phyloP scores from a whole-genome alignment of 2,888 invertebrate species.

The Aquatica leii region DNA sequence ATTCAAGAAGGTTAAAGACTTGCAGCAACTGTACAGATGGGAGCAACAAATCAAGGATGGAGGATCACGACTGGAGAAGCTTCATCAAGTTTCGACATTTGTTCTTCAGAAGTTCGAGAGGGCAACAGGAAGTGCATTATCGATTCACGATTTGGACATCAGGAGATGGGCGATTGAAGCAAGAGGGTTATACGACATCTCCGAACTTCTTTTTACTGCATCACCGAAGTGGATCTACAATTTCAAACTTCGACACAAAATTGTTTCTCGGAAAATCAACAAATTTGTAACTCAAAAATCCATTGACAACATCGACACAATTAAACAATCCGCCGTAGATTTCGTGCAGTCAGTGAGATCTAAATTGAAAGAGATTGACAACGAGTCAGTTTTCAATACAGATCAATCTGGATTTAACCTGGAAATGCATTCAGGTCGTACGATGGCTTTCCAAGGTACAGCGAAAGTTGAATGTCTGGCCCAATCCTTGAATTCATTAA shows the following conservation, averaged over 20 bases:
- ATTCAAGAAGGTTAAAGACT: too few relatives aligned
- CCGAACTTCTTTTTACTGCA: background rate
- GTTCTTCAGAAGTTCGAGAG: too few relatives aligned
- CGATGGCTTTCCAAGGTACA: background rate
- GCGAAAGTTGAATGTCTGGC: background rate
- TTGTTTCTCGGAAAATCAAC: background rate
- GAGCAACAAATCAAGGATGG: too few relatives aligned
- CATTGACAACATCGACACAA: background rate
- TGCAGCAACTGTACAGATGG: too few relatives aligned
- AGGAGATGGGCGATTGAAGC: too few relatives aligned
- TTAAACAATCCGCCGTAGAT: background rate
- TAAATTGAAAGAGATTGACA: background rate
- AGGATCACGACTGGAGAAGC: too few relatives aligned
- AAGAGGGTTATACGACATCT: background rate
- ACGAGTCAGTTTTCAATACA: background rate
- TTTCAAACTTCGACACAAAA: background rate
- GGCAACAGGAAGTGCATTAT: too few relatives aligned
- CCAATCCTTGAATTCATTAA: background rate
- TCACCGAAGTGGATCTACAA: background rate
- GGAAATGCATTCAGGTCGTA: background rate
- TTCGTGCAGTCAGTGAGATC: background rate
- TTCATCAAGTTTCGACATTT: too few relatives aligned
- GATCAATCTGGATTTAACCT: background rate
- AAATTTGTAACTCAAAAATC: background rate
- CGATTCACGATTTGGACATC: background rate